phyloP scores from a whole-genome alignment of 1,140 invertebrate species.

The Streblospio benedicti region DNA sequence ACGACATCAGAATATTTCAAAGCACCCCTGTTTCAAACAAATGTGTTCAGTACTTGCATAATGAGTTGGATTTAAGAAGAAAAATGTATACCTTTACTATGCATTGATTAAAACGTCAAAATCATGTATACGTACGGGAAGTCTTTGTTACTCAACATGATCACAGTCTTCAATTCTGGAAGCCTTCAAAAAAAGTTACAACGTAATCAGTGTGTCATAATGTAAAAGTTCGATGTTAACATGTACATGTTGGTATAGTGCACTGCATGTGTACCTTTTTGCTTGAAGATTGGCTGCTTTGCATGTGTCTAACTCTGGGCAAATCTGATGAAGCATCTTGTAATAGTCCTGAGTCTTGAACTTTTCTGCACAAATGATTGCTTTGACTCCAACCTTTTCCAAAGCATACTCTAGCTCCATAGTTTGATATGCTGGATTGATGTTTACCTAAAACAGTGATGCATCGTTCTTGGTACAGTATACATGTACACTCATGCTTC shows the following conservation, averaged over 20 bases:
- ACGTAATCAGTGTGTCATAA: no score
- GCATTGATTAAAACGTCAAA: no score
- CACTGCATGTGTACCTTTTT: conserved; percentile 5
- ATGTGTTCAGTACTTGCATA: conserved; percentile 5
- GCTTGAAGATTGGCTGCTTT: conserved; percentile 5
- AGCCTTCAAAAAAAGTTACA: conserved; percentile 25
- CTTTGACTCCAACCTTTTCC: conserved; percentile 60
- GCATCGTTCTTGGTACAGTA: no score
- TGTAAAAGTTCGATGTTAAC: no score
- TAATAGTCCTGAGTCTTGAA: conserved; percentile 67
- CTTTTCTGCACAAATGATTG: conserved; percentile 58
- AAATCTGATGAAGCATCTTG: conserved; percentile 52
- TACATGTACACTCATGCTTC: conserved; percentile 2
- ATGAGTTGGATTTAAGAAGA: no score
- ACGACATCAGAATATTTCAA: conserved; percentile 13
- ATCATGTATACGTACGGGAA: conserved; percentile 34
- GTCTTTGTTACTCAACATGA: conserved; percentile 39
- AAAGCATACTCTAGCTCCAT: conserved; percentile 71
- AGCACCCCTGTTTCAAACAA: conserved; percentile 35
- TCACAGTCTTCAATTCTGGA: conserved; percentile 38
- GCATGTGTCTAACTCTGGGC: conserved; percentile 41
- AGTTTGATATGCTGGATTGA: conserved; percentile 75
- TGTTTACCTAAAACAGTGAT: conserved; percentile 55
- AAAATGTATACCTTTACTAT: no score
- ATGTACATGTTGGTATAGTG: no score